Conservation (phyloP, 2,888 invertebrate species). For the Drosophila tanythrix region DNA sequence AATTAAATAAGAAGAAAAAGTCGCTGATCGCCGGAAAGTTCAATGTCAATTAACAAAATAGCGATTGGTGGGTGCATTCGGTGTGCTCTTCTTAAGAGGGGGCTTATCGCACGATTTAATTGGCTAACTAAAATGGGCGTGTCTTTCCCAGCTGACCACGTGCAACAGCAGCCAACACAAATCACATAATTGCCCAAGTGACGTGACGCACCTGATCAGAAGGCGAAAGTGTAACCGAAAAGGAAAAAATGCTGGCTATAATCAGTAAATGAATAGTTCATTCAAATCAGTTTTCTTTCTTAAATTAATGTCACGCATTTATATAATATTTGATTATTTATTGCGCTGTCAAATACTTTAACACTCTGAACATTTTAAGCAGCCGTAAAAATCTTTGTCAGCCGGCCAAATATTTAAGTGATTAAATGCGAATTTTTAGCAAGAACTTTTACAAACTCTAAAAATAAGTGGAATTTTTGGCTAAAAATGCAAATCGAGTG, state of each 20-base stretch:
- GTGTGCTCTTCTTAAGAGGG: constrained; percentile 23
- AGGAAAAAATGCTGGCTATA: too few species aligned
- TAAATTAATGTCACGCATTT: constrained; percentile 1
- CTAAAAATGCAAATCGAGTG: background rate
- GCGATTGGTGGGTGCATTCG: constrained; percentile 66
- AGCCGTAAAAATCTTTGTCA: constrained; percentile 24
- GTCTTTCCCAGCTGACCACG: constrained; percentile 37
- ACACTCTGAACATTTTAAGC: constrained; percentile 12
- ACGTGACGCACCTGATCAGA: background rate
- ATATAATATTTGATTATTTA: constrained; percentile 15
- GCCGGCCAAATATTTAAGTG: constrained; percentile 11
- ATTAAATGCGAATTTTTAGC: background rate
- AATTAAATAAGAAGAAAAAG: constrained; percentile 31
- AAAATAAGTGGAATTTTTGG: background rate
- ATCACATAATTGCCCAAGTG: background rate
- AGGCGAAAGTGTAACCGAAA: background rate
- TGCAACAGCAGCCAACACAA: constrained; percentile 16
- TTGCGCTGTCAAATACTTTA: constrained; percentile 9
- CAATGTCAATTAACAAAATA: constrained; percentile 62
- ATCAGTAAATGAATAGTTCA: background rate
- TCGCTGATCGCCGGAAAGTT: constrained; percentile 46
- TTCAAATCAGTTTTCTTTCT: background rate
- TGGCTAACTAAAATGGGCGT: constrained; percentile 37
- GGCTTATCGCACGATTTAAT: constrained; percentile 31
- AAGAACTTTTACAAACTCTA: constrained; percentile 3